Conservation (phyloP, 2,888 invertebrate genomes). For the Aphodius granarius region DNA sequence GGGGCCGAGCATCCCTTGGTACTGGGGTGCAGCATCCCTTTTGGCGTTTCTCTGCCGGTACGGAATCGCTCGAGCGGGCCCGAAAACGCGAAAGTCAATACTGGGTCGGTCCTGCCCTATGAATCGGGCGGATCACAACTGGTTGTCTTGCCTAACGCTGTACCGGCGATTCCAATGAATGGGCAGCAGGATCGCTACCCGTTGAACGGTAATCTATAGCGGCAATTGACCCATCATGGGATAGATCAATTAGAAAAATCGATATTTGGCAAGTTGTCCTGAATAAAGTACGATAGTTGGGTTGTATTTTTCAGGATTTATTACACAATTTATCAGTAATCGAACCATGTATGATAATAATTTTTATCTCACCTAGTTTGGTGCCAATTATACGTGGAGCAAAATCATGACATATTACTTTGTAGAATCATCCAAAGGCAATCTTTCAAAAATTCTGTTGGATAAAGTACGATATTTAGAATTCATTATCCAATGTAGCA, state of each 20-base stretch:
- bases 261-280: no score
- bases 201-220: not conserved
- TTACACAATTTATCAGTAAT: no score
- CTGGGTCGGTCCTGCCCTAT: slow-evolving; percentile 44
- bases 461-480: no score
- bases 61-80: slow-evolving; percentile 43
- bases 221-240: not conserved
- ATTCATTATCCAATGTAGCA: no score
- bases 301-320: no score
- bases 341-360: no score
- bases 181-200: slow-evolving; percentile 1
- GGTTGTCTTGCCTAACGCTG: slow-evolving; percentile 15
- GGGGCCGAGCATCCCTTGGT: slow-evolving; percentile 46
- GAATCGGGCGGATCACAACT: slow-evolving; percentile 41
- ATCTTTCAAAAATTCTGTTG: no score
- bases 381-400: no score
- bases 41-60: slow-evolving; percentile 42
- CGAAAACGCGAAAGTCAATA: slow-evolving; percentile 50
- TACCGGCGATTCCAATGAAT: slow-evolving; percentile 12
- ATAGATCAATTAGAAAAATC: not conserved
- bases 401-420: no score
- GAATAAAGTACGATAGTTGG: no score
- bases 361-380: no score
- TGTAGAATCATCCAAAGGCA: no score
- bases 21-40: slow-evolving; percentile 51